These are phyloP conservation scores for Cavia porcellus DNA, from an alignment of 2,113 vertebrate genomes.

Conservation along the genomic window DNA sequence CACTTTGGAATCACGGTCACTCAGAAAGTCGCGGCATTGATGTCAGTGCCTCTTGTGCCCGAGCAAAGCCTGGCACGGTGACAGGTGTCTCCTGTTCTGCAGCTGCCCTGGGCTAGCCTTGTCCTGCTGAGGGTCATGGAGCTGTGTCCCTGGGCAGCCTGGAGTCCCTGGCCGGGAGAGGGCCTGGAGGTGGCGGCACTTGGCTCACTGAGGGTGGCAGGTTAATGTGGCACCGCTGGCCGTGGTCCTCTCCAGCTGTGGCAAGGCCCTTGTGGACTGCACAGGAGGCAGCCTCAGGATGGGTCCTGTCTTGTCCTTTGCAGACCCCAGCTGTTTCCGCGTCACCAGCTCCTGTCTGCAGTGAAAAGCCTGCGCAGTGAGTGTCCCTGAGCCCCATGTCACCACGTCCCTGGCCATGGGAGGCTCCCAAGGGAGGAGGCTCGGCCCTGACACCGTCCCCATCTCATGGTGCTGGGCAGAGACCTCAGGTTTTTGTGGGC, in stretches of 20 bases:
- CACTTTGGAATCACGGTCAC: not conserved
- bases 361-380: slow-evolving; percentile 85
- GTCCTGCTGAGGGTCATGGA: rapidly evolving
- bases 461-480: not conserved
- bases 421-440: not conserved
- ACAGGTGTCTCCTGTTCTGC: not conserved
- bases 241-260: not conserved
- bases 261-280: not conserved
- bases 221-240: rapidly evolving
- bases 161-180: not conserved
- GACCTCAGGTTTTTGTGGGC: not conserved
- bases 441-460: rapidly evolving
- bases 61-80: not conserved
- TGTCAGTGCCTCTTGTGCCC: rapidly evolving
- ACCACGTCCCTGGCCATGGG: rapidly evolving
- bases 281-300: not conserved
- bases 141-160: not conserved
- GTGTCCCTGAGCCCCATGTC: slow-evolving; percentile 28
- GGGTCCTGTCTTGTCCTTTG: slow-evolving; percentile 61
- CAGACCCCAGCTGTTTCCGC: slow-evolving; percentile 80
- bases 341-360: slow-evolving; percentile 68
- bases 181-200: not conserved
- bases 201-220: not conserved
- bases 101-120: rapidly evolving
- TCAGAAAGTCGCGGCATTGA: not conserved